phyloP scores from a whole-genome alignment of 92 coral and sea anemone species.

The Parazoanthus atlanticus region DNA sequence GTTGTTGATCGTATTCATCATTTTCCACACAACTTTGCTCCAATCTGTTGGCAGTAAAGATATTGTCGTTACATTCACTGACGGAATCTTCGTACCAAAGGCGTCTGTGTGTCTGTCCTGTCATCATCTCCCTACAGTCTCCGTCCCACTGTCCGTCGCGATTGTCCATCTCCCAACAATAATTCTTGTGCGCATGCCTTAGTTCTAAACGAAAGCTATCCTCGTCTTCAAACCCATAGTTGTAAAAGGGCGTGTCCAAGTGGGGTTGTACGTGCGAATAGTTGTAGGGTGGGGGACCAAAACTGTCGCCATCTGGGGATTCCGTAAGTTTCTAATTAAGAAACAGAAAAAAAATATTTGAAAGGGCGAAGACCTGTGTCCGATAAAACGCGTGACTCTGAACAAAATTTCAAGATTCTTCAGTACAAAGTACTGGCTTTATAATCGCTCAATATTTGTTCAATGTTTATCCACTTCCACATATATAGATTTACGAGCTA shows the following conservation, averaged over 20 bases:
- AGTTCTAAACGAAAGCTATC: conserved; percentile 11
- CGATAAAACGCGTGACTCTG: too few species aligned
- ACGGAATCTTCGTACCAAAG: conserved; percentile 27
- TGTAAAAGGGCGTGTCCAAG: conserved; percentile 14
- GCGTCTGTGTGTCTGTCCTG: conserved; percentile 20
- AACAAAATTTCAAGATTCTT: too few species aligned
- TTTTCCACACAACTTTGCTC: conserved; percentile 7
- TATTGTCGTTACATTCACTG: conserved; percentile 8
- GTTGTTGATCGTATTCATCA: not conserved
- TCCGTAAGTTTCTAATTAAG: not conserved
- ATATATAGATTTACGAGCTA: too few species aligned
- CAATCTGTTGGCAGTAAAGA: conserved; percentile 38
- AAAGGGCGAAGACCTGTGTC: not conserved
- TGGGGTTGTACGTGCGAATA: not conserved
- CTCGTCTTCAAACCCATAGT: conserved; percentile 29
- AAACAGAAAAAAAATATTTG: not conserved
- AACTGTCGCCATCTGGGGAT: not conserved
- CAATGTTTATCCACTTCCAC: too few species aligned
- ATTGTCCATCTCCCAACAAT: conserved; percentile 11
- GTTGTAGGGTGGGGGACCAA: not conserved
- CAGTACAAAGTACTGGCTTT: too few species aligned
- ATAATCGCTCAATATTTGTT: too few species aligned
- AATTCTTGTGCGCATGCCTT: not conserved
- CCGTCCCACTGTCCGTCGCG: not conserved
- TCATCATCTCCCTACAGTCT: not conserved